Percentiles rank a stretch among this genome's conserved stretches.
Conservation (phyloP, 1,140 invertebrate genomes). For the Coelopa frigida region DNA sequence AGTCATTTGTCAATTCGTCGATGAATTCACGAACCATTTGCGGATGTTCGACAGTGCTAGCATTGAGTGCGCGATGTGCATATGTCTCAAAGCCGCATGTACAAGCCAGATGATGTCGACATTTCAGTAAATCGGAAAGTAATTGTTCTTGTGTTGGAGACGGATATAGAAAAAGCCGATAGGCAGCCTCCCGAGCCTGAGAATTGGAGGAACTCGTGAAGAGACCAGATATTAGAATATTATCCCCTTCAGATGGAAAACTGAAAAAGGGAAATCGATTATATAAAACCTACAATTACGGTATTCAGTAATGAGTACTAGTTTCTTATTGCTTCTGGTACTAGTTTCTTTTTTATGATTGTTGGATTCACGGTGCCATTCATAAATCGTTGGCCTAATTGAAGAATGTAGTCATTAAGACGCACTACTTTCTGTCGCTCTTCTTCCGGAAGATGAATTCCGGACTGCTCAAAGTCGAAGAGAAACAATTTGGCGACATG, state of each 20-base stretch:
- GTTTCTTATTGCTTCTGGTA: slow-evolving; percentile 66
- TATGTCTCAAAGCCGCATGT: slow-evolving; percentile 84
- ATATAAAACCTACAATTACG: not conserved
- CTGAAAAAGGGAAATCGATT: slow-evolving; percentile 46
- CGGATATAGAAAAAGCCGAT: slow-evolving; percentile 77
- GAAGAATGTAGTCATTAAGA: slow-evolving; percentile 72
- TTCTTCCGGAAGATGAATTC: slow-evolving; percentile 83
- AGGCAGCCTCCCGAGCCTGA: slow-evolving; percentile 78
- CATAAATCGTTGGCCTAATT: slow-evolving; percentile 83
- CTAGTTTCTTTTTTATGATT: slow-evolving; percentile 52
- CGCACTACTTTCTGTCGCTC: slow-evolving; percentile 70
- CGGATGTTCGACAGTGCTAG: slow-evolving; percentile 77
- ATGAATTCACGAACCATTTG: slow-evolving; percentile 74
- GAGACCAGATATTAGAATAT: slow-evolving; percentile 67
- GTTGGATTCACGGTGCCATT: slow-evolving; percentile 62
- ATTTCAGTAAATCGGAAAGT: slow-evolving; percentile 62
- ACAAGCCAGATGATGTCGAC: slow-evolving; percentile 68
- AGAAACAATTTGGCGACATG: slow-evolving; percentile 85
- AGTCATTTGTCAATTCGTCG: slow-evolving; percentile 62
- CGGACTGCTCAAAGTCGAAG: slow-evolving; percentile 95
- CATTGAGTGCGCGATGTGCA: slow-evolving; percentile 79
- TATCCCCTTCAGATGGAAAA: slow-evolving; percentile 64
- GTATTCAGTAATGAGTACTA: no score
- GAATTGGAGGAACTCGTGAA: slow-evolving; percentile 76
- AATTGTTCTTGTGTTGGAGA: slow-evolving; percentile 69